Percentiles rank a stretch among this genome's conserved stretches.
phyloP scores from a whole-genome alignment of 2,797 vertebrate genomes.

The Labroides dimidiatus region DNA sequence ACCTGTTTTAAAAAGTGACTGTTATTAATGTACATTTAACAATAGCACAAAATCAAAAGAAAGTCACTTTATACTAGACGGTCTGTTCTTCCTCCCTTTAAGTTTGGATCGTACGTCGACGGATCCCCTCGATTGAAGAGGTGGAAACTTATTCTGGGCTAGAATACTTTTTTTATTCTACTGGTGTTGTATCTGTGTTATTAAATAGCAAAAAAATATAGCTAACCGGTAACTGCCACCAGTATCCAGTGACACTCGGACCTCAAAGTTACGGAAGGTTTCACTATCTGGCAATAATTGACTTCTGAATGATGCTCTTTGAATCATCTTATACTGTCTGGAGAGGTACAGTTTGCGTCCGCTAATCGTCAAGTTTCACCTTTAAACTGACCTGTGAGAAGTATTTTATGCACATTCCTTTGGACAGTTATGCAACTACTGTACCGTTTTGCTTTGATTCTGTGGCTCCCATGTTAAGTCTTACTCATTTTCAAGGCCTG shows the following conservation, averaged over 20 bases:
- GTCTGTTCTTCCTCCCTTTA: constrained; percentile 38
- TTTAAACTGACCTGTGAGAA: constrained; percentile 31
- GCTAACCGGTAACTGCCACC: constrained; percentile 43
- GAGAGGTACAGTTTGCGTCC: constrained; percentile 23
- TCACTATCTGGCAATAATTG: constrained; percentile 68
- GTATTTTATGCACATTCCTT: constrained; percentile 74
- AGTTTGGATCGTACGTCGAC: background rate
- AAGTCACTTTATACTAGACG: constrained; percentile 19
- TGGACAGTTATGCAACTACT: constrained; percentile 68
- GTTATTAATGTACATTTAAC: constrained; percentile 34
- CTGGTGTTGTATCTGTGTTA: constrained; percentile 8
- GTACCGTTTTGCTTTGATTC: constrained; percentile 48
- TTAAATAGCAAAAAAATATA: constrained; percentile 31
- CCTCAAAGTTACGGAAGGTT: constrained; percentile 50
- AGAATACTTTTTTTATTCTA: constrained; percentile 15
- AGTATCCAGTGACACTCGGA: constrained; percentile 42
- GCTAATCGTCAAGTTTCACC: constrained; percentile 19
- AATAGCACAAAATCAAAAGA: constrained; percentile 32
- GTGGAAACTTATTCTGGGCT: constrained; percentile 1
- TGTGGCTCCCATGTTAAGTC: constrained; percentile 55
- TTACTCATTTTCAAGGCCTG: constrained; percentile 52
- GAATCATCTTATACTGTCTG: constrained; percentile 24
- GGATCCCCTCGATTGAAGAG: constrained; percentile 38
- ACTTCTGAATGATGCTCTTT: constrained; percentile 56
- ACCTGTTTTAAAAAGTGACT: constrained; percentile 45